Conservation (phyloP, 2,797 vertebrate species). For the Neoniphon sammara region DNA sequence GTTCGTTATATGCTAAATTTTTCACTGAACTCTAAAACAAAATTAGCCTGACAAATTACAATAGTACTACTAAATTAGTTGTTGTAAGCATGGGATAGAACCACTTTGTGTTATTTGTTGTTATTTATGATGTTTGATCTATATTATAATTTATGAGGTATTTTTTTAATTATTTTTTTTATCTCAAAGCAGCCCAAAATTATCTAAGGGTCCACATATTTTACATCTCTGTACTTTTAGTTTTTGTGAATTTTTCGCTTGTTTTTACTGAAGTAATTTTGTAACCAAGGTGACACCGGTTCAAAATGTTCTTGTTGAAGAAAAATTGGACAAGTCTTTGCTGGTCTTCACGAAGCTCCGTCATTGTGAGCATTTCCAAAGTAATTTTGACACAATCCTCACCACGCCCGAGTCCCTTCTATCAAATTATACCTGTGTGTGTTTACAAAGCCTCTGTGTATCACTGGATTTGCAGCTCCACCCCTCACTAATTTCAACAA, state of each 20-base stretch:
- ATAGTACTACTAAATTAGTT: not conserved
- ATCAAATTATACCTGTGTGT: conserved; percentile 6
- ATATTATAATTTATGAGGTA: not conserved
- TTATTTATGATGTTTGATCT: not conserved
- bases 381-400: not conserved
- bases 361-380: not conserved
- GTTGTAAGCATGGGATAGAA: not conserved
- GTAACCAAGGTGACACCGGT: no score
- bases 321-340: no score
- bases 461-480: conserved; percentile 2
- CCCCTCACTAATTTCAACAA: conserved; percentile 54
- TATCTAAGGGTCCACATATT: no score
- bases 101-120: not conserved
- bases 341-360: no score
- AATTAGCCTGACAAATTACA: conserved; percentile 1
- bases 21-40: not conserved
- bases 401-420: not conserved
- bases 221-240: no score
- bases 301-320: no score
- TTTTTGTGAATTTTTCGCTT: no score
- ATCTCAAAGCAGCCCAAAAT: not conserved
- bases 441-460: not conserved
- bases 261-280: no score
- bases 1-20: not conserved
- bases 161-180: no score